Conservation (phyloP, 2,113 vertebrate genomes). For the Syngnathoides biaculeatus region DNA sequence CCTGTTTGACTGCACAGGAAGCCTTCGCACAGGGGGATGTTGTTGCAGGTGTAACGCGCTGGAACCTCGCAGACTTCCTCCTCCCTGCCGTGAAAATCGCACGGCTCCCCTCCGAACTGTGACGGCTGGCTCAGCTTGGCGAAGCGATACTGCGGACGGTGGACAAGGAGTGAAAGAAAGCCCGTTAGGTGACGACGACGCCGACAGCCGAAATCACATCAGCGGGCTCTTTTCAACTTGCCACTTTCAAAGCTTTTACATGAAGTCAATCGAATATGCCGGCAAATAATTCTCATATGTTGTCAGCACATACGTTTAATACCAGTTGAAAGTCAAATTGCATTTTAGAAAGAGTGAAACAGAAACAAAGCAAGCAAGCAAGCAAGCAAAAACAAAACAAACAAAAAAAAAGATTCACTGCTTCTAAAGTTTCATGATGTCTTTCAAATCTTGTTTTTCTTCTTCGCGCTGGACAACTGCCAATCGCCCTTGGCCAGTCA, state of each 20-base stretch:
- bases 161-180: slow-evolving; percentile 16
- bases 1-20: slow-evolving; percentile 85
- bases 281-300: too few species aligned
- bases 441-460: too few species aligned
- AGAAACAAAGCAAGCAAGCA: too few species aligned
- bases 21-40: slow-evolving; percentile 79
- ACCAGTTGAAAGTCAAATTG: too few species aligned
- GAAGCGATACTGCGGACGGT: slow-evolving; percentile 77
- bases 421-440: too few species aligned
- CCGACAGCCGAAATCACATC: slow-evolving; percentile 48
- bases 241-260: slow-evolving; percentile 62
- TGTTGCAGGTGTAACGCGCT: slow-evolving; percentile 72
- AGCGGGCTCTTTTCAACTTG: slow-evolving; percentile 52
- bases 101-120: slow-evolving; percentile 82
- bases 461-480: too few species aligned
- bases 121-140: slow-evolving; percentile 76
- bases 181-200: slow-evolving; percentile 38
- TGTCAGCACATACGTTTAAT: too few species aligned
- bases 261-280: too few species aligned
- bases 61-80: slow-evolving; percentile 75
- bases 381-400: too few species aligned
- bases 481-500: too few species aligned
- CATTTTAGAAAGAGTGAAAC: too few species aligned
- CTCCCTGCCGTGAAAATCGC: slow-evolving; percentile 74
- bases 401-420: too few species aligned